Conservation (phyloP, 2,888 invertebrate genomes). For the Mystacides longicornis region DNA sequence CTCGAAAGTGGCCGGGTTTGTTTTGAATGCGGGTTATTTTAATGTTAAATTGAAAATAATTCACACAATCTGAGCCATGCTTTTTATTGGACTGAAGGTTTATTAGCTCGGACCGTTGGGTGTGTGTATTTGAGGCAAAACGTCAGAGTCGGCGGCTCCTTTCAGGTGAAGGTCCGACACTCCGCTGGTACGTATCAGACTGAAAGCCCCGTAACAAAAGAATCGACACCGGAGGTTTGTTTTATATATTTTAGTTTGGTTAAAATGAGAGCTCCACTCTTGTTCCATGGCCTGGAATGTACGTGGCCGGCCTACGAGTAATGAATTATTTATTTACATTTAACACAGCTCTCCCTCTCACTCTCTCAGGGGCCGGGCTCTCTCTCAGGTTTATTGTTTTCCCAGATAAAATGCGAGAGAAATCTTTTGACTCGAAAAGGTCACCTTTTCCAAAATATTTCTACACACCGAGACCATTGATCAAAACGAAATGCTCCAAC, state of each 20-base stretch:
- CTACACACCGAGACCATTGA: neutral
- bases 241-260: neutral
- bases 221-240: neutral
- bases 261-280: neutral
- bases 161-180: too few relatives aligned
- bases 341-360: conserved; percentile 3
- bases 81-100: too few relatives aligned
- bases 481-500: neutral
- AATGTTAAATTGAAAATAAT: too few relatives aligned
- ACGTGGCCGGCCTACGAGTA: conserved; percentile 5
- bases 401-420: neutral
- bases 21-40: too few relatives aligned
- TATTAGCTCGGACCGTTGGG: too few relatives aligned
- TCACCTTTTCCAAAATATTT: neutral
- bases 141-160: too few relatives aligned
- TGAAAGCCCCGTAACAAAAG: neutral
- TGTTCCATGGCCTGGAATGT: neutral
- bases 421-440: conserved; percentile 3
- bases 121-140: too few relatives aligned
- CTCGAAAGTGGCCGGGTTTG: too few relatives aligned
- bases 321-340: conserved; percentile 8
- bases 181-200: too few relatives aligned
- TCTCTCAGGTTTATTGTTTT: conserved; percentile 5
- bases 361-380: neutral
- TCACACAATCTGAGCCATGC: too few relatives aligned